phyloP scores from a whole-genome alignment of 53 echinoderm and acorn worm species.

The Paracentrotus lividus region DNA sequence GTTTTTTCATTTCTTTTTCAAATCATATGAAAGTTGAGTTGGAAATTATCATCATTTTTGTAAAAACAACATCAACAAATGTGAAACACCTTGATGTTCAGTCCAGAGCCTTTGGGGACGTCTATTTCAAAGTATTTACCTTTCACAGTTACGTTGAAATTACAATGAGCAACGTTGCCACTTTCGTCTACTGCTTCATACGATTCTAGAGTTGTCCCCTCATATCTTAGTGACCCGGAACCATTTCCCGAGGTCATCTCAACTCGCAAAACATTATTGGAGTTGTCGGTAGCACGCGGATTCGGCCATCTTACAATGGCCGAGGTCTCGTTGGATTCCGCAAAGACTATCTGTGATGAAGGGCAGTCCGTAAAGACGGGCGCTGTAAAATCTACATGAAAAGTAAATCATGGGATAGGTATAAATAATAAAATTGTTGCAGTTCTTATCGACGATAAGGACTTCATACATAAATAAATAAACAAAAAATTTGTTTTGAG shows the following conservation, averaged over 20 bases:
- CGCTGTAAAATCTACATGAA: slow-evolving; percentile 63
- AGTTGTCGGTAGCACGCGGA: slow-evolving; percentile 74
- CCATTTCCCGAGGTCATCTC: slow-evolving; percentile 35
- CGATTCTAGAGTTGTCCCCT: slow-evolving; percentile 52
- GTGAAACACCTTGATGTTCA: too few relatives aligned
- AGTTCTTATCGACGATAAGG: too few relatives aligned
- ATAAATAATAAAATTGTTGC: too few relatives aligned
- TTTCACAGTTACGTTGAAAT: slow-evolving; percentile 60
- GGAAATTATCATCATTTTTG: too few relatives aligned
- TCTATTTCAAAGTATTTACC: slow-evolving; percentile 49
- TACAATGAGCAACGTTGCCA: slow-evolving; percentile 52
- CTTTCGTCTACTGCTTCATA: slow-evolving; percentile 70
- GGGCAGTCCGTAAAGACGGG: slow-evolving; percentile 73
- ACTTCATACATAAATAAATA: too few relatives aligned
- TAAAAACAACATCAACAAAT: too few relatives aligned
- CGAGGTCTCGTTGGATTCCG: slow-evolving; percentile 56
- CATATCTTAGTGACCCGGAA: slow-evolving; percentile 33
- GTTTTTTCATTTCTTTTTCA: too few relatives aligned
- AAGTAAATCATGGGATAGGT: background rate
- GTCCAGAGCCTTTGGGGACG: background rate
- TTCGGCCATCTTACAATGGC: slow-evolving; percentile 57
- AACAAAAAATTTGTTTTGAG: too few relatives aligned
- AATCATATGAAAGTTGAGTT: too few relatives aligned
- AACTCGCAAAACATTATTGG: background rate
- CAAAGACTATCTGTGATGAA: background rate